Evolutionary conservation across 2,888 invertebrate genomes (phyloP).

Genomic region (Deroplatys truncata): DNA sequence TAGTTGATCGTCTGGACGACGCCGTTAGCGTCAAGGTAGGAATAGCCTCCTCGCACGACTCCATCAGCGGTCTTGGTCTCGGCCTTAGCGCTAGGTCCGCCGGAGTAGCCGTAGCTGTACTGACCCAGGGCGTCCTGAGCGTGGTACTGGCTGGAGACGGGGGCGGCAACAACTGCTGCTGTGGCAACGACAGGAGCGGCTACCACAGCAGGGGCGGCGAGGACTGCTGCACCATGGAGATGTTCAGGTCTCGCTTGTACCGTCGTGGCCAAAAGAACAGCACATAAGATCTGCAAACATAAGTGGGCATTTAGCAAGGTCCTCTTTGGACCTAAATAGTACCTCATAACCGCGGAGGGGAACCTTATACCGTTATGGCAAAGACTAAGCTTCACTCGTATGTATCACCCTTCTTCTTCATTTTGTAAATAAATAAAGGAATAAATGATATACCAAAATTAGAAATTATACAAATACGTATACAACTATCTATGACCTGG

Average conservation of each 20-base stretch:
- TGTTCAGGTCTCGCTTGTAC: neutral
- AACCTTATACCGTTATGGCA: too few relatives aligned
- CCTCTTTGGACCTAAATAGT: too few relatives aligned
- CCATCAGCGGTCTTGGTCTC: conserved; percentile 53
- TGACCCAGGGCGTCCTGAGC: conserved; percentile 45
- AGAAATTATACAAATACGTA: too few relatives aligned
- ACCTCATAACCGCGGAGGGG: too few relatives aligned
- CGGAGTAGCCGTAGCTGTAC: conserved; percentile 43
- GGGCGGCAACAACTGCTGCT: conserved; percentile 16
- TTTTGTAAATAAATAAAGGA: too few relatives aligned
- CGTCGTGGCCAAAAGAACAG: neutral
- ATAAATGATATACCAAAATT: too few relatives aligned
- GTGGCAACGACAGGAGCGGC: neutral
- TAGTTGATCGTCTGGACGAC: conserved; percentile 37
- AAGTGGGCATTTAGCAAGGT: neutral
- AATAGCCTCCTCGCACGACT: conserved; percentile 57
- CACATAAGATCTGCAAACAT: neutral
- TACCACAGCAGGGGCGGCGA: neutral
- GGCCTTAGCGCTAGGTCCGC: conserved; percentile 33
- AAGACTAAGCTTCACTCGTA: too few relatives aligned
- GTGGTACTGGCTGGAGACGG: conserved; percentile 35
- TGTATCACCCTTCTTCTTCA: too few relatives aligned
- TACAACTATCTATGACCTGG: too few relatives aligned
- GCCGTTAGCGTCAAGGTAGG: conserved; percentile 57
- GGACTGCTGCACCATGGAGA: neutral